Evolutionary conservation across 2,888 invertebrate genomes (phyloP), one percentile per base, ranked within the genome.

Genomic region (Dicyrtomina minuta): DNA sequence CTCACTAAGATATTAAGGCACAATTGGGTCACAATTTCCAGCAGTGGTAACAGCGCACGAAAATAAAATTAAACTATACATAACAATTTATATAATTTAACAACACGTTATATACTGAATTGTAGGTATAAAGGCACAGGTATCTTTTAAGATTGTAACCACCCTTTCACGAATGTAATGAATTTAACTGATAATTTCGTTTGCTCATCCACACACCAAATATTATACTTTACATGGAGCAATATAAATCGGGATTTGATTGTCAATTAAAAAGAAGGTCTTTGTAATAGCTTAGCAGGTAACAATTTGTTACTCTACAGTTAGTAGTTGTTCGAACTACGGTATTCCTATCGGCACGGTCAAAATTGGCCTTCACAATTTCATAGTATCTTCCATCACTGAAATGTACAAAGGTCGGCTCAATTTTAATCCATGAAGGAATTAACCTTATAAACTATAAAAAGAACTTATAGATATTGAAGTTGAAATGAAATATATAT

Each of bases 361-460:
- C 98, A 83, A 98, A 99, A 84, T 99, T 99, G 0, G 98, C 98
- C 83, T 98, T 96, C 43, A 97, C 97, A 77, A 98, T 91, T 84
- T 99, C 99, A 82, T 97, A 99, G 83, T 99, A 99, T 71, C 98
- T 91, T 0, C 99, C 99, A 82, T 99, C 99, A 81, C 96, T 93
- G 83, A 59, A 84, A 84, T 74, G 6, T n/a, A 44, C 20, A 24
- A 66, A 60, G 22, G 12, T 8, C 13, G 15, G 8, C 8, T 58
- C 13, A 12, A 12, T 15, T 8, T 43, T 12, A 43, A 43, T 43
- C 43, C 43, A 12, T 12, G 43, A 43, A 15, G 15, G 43, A 43
- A 43, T 12, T 43, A 12, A 12, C 13, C 43, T 43, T 43, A n/a
- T n/a, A n/a, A n/a, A n/a, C n/a, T n/a, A n/a, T n/a, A n/a, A n/a